phyloP scores from a whole-genome alignment of 1,140 invertebrate species.

The Drosophila guanche region DNA sequence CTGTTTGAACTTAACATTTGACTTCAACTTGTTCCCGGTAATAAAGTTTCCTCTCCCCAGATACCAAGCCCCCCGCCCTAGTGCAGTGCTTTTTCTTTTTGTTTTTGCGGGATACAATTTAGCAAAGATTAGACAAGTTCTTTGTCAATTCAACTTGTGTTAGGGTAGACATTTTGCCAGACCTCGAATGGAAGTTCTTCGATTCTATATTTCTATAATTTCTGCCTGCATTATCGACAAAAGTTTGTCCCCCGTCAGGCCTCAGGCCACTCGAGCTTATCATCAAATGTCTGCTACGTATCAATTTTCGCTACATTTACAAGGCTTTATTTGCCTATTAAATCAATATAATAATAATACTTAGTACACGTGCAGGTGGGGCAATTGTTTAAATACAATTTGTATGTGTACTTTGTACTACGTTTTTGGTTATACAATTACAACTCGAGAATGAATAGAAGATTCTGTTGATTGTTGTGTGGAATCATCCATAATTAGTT shows the following conservation, averaged over 20 bases:
- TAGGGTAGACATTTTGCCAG: conserved; percentile 36
- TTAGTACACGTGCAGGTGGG: background rate
- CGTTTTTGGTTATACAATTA: conserved; percentile 6
- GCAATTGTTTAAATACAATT: conserved; percentile 10
- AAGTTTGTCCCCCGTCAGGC: conserved; percentile 4
- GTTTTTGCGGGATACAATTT: conserved; percentile 41
- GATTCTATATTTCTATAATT: background rate
- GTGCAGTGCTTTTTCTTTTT: conserved; percentile 5
- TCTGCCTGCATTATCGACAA: conserved; percentile 25
- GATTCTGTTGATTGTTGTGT: too few species aligned
- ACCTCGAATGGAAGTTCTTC: background rate
- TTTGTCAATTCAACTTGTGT: conserved; percentile 52
- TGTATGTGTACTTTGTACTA: conserved; percentile 4
- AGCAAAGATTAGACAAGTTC: conserved; percentile 41
- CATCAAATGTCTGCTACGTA: conserved; percentile 30
- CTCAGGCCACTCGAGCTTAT: conserved; percentile 35
- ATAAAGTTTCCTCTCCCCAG: conserved; percentile 41
- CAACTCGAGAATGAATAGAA: background rate
- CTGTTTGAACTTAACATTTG: conserved; percentile 55
- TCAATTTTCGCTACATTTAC: conserved; percentile 1
- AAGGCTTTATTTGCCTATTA: background rate
- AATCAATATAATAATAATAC: too few species aligned
- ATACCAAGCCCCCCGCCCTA: too few species aligned
- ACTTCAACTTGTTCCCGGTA: conserved; percentile 44
- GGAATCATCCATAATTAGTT: background rate